Evolutionary conservation across 2,797 vertebrate genomes (phyloP), one percentile per base, ranked within the genome.

Genomic region (Cossypha polioptera): DNA sequence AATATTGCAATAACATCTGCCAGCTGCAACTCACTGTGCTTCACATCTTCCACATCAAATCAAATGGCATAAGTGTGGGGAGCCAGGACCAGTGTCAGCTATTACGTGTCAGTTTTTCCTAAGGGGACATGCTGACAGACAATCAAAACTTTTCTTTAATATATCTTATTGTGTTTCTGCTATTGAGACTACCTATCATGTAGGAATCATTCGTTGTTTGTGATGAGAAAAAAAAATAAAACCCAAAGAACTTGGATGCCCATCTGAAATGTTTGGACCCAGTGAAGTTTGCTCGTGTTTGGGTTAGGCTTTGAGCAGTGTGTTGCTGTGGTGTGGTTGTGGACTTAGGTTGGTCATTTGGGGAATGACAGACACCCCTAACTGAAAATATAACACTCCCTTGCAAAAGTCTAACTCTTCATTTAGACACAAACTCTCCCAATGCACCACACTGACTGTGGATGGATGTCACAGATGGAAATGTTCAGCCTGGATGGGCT

Each of bases 141-240:
- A 95, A 91, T 90, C 91, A 96, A 92, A 96, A 90, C 59, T 94
- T 96, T 95, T 96, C 66, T 92, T 96, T 96, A 94, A 78, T 89
- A 94, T 62, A 88, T 90, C 69, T 91, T 91, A 74, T 35, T 82
- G 85, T 42, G 76, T 45, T 85, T 86, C 47, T 80, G 72, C 92
- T 80, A 68, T 88, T 74, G 73, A 94, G 47, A 75, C 78, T 86
- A n/a, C 42, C 91, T 96, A 89, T 72, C 90, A 95, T 71, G 82
- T 77, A 90, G 59, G 83, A 89, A 90, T 90, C 75, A 86, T 48
- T 80, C 43, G 83, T 82, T 48, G 19, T 33, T 47, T 78, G 40
- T 62, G 92, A 82, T 82, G 38, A 91, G 71, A 67, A 84, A 89
- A 73, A 83, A 92, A 94, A 77, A 38, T 26, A 58, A 85, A 81